Conservation (phyloP, 2,888 invertebrate genomes). For the Meghimatium bilineatum region DNA sequence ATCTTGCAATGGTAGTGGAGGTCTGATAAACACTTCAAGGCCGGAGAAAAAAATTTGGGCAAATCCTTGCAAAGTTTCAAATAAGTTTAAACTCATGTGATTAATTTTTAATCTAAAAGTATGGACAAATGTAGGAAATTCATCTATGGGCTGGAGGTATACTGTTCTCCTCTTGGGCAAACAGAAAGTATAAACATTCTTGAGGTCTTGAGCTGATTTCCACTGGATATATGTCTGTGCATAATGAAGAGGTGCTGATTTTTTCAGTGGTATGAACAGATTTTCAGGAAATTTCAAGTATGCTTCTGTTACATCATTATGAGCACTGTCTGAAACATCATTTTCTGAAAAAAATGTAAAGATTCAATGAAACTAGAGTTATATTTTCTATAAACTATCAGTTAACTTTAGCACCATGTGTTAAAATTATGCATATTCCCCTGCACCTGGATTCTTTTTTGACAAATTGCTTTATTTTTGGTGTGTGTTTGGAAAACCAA, state of each 20-base stretch:
- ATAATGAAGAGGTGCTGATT: slow-evolving; percentile 56
- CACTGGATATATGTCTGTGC: slow-evolving; percentile 69
- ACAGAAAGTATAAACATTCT: slow-evolving; percentile 58
- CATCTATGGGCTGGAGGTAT: slow-evolving; percentile 70
- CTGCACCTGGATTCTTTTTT: too few species aligned
- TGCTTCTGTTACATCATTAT: not conserved
- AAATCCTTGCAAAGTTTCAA: slow-evolving; percentile 66
- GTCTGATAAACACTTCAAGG: slow-evolving; percentile 60
- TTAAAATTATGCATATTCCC: too few species aligned
- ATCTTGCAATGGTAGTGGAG: slow-evolving; percentile 56
- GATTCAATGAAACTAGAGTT: too few species aligned
- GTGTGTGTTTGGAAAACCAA: too few species aligned
- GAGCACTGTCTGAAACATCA: not conserved
- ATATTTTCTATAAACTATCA: too few species aligned
- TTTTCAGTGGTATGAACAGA: slow-evolving; percentile 57
- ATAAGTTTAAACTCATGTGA: slow-evolving; percentile 54
- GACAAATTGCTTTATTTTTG: too few species aligned
- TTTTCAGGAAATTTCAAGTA: not conserved
- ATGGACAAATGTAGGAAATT: slow-evolving; percentile 68
- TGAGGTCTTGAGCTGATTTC: slow-evolving; percentile 62
- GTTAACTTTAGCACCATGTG: too few species aligned
- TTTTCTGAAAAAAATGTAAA: not conserved
- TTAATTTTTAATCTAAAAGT: slow-evolving; percentile 56
- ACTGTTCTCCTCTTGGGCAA: slow-evolving; percentile 59
- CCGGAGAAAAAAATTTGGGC: slow-evolving; percentile 68